Evolutionary conservation across 2,113 vertebrate species (phyloP).

Genomic region (Halichoerus grypus): DNA sequence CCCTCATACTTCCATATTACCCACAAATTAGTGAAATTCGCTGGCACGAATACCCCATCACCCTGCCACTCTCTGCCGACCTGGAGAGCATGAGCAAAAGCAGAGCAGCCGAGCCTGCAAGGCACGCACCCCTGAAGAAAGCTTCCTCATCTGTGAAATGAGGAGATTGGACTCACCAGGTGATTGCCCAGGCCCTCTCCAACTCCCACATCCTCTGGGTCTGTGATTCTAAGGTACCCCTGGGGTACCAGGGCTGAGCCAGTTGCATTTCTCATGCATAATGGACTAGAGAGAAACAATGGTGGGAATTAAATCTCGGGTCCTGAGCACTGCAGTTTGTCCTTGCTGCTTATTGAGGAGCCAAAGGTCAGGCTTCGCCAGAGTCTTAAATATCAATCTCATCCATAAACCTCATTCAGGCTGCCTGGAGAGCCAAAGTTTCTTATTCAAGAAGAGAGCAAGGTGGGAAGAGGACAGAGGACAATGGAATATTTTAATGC

Average conservation of each 20-base stretch:
- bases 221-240: background rate
- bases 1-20: background rate
- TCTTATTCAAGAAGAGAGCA: conserved; percentile 54
- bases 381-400: conserved; percentile 71
- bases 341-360: conserved; percentile 45
- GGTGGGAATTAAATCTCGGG: conserved; percentile 70
- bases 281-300: conserved; percentile 50
- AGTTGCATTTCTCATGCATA: background rate
- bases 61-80: background rate
- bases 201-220: background rate
- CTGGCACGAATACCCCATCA: background rate
- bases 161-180: background rate
- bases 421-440: background rate
- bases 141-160: background rate
- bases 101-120: background rate
- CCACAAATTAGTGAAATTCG: background rate
- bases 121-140: background rate
- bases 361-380: conserved; percentile 67
- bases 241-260: conserved; percentile 17
- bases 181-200: background rate
- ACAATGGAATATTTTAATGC: conserved; percentile 46
- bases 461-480: background rate
- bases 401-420: conserved; percentile 53
- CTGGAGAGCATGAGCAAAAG: background rate
- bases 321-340: conserved; percentile 16